Evolutionary conservation across 2,888 invertebrate genomes (phyloP).

Genomic region (Diaphora mendica): DNA sequence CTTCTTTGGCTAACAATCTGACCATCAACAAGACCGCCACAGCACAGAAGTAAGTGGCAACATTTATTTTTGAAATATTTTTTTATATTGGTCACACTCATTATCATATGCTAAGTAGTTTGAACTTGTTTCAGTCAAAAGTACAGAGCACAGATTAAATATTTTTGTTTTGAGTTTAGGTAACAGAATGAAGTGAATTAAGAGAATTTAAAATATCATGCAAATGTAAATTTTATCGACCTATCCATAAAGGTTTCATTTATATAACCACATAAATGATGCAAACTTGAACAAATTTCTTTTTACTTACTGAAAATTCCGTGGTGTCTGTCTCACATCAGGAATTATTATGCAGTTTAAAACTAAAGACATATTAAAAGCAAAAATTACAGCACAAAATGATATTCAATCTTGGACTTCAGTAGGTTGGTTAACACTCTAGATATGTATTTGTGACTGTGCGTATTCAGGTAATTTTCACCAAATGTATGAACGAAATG

Average conservation of each 20-base stretch:
- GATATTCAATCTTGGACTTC: background rate
- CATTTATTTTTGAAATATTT: slow-evolving; percentile 13
- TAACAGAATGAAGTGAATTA: background rate
- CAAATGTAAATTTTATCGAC: background rate
- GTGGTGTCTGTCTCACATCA: background rate
- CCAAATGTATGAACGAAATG: background rate
- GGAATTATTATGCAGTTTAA: background rate
- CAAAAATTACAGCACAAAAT: background rate
- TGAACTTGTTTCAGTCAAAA: slow-evolving; percentile 56
- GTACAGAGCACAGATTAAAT: background rate
- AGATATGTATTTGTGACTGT: too few species aligned
- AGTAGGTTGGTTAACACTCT: background rate
- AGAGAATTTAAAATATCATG: background rate
- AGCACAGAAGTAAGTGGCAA: slow-evolving; percentile 89
- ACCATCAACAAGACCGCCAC: slow-evolving; percentile 92
- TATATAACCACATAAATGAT: background rate
- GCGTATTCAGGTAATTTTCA: background rate
- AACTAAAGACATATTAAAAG: background rate
- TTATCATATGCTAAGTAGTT: slow-evolving; percentile 59
- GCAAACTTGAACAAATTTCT: background rate
- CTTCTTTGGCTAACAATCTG: slow-evolving; percentile 97
- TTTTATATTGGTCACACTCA: slow-evolving; percentile 45
- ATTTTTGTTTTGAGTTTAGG: background rate
- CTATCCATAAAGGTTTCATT: background rate
- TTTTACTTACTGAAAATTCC: background rate